Conservation (phyloP, 2,797 vertebrate species). For the Halcyon chelicuti region DNA sequence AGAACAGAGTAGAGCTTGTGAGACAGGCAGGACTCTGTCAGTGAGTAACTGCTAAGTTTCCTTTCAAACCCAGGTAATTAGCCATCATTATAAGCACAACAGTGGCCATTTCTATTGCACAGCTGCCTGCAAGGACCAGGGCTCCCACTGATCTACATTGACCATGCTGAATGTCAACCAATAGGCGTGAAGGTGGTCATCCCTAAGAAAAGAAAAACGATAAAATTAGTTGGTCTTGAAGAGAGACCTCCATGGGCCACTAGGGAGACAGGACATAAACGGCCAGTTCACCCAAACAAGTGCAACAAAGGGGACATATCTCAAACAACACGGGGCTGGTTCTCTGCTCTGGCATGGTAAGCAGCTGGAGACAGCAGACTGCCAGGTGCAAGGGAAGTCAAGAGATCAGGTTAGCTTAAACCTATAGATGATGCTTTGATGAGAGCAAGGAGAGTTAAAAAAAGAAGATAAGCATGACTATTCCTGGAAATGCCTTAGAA, state of each 20-base stretch:
- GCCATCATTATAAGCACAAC: not conserved
- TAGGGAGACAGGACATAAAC: not conserved
- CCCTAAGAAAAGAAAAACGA: not conserved
- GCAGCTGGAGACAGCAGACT: not conserved
- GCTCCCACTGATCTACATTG: not conserved
- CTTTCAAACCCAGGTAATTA: not conserved
- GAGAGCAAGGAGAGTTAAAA: not conserved
- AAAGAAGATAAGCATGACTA: not conserved
- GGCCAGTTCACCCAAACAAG: not conserved
- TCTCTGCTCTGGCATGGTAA: not conserved
- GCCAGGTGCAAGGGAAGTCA: not conserved
- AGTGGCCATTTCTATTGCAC: not conserved
- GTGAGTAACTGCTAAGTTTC: not conserved
- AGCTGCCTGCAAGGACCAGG: not conserved
- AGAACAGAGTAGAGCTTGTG: not conserved
- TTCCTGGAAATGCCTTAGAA: not conserved
- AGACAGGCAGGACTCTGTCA: not conserved
- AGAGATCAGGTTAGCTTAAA: not conserved
- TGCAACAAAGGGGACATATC: not conserved
- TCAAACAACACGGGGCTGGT: not conserved
- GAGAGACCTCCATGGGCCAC: not conserved
- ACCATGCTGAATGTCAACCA: not conserved
- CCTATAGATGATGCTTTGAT: not conserved
- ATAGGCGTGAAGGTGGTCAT: not conserved
- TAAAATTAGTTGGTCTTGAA: not conserved